Conservation (phyloP, 2,888 invertebrate species). For the Hypselothyrea guttata region DNA sequence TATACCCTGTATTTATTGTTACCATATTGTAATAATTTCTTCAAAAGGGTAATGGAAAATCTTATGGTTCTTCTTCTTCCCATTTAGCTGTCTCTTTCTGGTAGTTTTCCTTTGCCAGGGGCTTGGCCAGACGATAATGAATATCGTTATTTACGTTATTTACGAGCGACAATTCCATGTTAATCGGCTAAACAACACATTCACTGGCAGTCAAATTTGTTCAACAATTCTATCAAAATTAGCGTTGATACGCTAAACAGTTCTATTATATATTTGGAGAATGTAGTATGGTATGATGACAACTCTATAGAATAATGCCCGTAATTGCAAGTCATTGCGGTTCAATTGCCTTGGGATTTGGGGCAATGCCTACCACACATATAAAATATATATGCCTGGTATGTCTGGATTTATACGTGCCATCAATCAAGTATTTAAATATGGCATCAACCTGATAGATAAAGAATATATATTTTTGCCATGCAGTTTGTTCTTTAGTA, state of each 20-base stretch:
- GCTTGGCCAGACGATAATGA: background rate
- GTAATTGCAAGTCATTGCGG: constrained; percentile 55
- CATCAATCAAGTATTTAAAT: background rate
- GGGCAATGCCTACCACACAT: constrained; percentile 21
- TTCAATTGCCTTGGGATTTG: constrained; percentile 42
- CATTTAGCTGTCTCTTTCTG: background rate
- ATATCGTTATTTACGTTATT: background rate
- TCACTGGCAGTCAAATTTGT: constrained; percentile 15
- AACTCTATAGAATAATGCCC: constrained; percentile 48
- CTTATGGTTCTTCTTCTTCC: too few relatives aligned
- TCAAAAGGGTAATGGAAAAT: background rate
- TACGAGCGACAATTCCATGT: constrained; percentile 19
- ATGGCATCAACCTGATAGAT: too few relatives aligned
- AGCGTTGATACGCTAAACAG: constrained; percentile 39
- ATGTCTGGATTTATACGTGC: too few relatives aligned
- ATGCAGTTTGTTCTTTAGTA: too few relatives aligned
- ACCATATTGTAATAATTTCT: background rate
- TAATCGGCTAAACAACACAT: constrained; percentile 45
- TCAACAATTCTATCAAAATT: constrained; percentile 38
- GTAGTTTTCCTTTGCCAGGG: constrained; percentile 24
- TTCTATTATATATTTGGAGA: background rate
- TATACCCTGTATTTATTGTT: background rate
- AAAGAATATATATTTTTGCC: too few relatives aligned
- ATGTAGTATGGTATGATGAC: constrained; percentile 22
- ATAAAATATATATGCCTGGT: constrained; percentile 2